Evolutionary conservation across 2,888 invertebrate species (phyloP).

Genomic region (Hoplodrina blanda): DNA sequence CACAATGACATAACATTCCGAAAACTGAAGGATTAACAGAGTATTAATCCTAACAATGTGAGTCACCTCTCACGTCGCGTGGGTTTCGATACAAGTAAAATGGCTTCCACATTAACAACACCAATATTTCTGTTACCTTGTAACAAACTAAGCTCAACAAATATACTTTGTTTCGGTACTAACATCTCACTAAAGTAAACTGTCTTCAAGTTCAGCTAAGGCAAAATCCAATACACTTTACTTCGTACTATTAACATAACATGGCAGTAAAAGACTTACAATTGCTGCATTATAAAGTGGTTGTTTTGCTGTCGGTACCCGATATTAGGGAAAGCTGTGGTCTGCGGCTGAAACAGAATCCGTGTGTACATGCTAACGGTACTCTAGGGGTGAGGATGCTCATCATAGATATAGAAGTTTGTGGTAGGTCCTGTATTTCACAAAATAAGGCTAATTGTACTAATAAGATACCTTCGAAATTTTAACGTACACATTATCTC

Average conservation of each 20-base stretch:
- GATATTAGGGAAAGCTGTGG: conserved; percentile 84
- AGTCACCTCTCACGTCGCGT: too few species aligned
- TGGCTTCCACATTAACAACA: too few species aligned
- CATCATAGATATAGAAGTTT: conserved; percentile 4
- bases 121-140: too few species aligned
- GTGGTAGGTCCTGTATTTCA: too few species aligned
- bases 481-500: too few species aligned
- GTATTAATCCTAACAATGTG: too few species aligned
- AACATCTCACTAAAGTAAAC: conserved; percentile 9
- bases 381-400: conserved; percentile 5
- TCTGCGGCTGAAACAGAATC: conserved; percentile 80
- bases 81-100: too few species aligned
- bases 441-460: too few species aligned
- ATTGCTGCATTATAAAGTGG: conserved; percentile 21
- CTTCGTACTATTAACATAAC: conserved; percentile 29
- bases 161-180: not conserved
- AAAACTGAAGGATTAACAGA: too few species aligned
- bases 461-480: too few species aligned
- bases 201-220: conserved; percentile 27
- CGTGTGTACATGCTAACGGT: conserved; percentile 56
- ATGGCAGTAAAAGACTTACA: conserved; percentile 4
- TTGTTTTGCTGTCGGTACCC: conserved; percentile 64
- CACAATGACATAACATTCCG: too few species aligned
- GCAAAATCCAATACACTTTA: conserved; percentile 42
- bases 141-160: too few species aligned